Conservation (phyloP, 2,888 invertebrate species). For the Dascillus cervinus region DNA sequence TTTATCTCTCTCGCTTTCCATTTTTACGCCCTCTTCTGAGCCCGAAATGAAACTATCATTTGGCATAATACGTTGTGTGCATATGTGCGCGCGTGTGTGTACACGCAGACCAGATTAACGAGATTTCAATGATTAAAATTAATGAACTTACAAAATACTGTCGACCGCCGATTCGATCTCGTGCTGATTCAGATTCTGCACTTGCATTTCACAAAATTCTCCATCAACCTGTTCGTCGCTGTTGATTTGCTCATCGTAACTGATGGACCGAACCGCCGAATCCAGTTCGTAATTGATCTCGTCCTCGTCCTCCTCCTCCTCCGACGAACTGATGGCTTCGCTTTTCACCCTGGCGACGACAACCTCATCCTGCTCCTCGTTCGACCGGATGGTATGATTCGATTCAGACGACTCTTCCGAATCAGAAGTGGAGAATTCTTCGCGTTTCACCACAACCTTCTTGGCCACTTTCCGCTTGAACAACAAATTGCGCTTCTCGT, state of each 20-base stretch:
- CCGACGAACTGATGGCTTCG: slow-evolving; percentile 16
- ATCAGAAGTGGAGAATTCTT: slow-evolving; percentile 7
- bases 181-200: slow-evolving; percentile 32
- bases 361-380: slow-evolving; percentile 15
- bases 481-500: slow-evolving; percentile 11
- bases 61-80: too few relatives aligned
- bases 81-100: too few relatives aligned
- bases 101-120: too few relatives aligned
- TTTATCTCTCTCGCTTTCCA: too few relatives aligned
- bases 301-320: slow-evolving; percentile 8
- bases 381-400: slow-evolving; percentile 16
- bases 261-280: slow-evolving; percentile 38
- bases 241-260: slow-evolving; percentile 27
- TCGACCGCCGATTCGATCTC: slow-evolving; percentile 42
- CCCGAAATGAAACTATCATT: too few relatives aligned
- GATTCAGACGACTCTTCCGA: slow-evolving; percentile 17
- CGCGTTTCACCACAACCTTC: neutral
- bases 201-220: slow-evolving; percentile 28
- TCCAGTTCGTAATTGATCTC: slow-evolving; percentile 30
- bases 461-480: neutral
- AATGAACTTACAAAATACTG: slow-evolving; percentile 31
- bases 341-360: slow-evolving; percentile 16
- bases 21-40: too few relatives aligned
- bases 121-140: too few relatives aligned
- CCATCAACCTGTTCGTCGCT: slow-evolving; percentile 21